Evolutionary conservation across 2,888 invertebrate species (phyloP), one percentile per base, ranked within the genome.

Genomic region (Tetanocera ferruginea): DNA sequence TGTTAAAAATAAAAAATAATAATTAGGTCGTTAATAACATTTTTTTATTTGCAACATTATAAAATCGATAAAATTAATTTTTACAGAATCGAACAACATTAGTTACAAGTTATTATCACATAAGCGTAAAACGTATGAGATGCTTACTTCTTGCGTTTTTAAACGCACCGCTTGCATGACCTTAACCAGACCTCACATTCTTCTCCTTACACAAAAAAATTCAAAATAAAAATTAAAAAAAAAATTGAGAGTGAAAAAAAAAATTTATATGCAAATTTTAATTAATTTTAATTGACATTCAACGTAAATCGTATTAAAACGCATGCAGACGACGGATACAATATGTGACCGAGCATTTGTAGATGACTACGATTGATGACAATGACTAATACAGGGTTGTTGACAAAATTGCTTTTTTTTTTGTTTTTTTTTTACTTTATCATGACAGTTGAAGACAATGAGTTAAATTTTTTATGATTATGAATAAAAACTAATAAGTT

Each of bases 281-380:
- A 85, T 85, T 86, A 82, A 84, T 83, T 84, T 85, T 84, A 85
- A 84, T 86, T 85, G 86, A 84, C 83, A 80, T 81, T 81, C 79
- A 77, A 79, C 78, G 64, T 70, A 78, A 78, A 80, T 64, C 51
- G 31, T 51, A 74, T 64, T 74, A 49, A 78, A 77, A 67, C 31
- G 55, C 76, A 67, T 62, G 76, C 55, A 76, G 17, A 34, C n/a
- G 14, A 75, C 5, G 49, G 37, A 31, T 19, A 23, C 11, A 31
- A 67, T n/a, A 23, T 14, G 17, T 28, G 5, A 43, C n/a, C 62
- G 31, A 19, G 49, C 28, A 25, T 49, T 49, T 73, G 19, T 14
- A 17, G 72, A 17, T 72, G 55, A n/a, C 17, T 17, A 57, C 14
- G 23, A 37, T n/a, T 43, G 57, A 23, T 72, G 72, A 60, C 72